Percentiles rank a stretch among this genome's conserved stretches.
Evolutionary conservation across 2,113 vertebrate genomes (phyloP).

Genomic region (Rhineura floridana): DNA sequence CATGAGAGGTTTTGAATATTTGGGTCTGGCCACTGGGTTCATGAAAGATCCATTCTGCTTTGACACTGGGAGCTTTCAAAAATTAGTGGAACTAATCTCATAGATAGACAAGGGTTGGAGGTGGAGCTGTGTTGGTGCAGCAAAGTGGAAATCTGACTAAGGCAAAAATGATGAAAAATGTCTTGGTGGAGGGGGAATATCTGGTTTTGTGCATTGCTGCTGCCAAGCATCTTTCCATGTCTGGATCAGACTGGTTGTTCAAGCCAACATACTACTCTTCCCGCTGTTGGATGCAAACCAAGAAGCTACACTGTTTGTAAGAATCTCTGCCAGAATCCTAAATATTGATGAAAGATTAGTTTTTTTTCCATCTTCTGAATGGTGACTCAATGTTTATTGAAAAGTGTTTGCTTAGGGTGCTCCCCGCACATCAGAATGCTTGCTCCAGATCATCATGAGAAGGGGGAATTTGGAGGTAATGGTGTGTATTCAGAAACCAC

Average conservation of each 20-base stretch:
- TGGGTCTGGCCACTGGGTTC: conserved; percentile 1
- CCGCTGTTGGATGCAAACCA: conserved; percentile 9
- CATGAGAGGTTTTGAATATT: conserved; percentile 17
- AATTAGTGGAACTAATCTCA: conserved; percentile 34
- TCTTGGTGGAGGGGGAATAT: conserved; percentile 12
- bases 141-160: conserved; percentile 24
- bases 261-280: conserved; percentile 17
- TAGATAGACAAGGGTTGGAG: conserved; percentile 14
- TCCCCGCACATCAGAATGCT: background rate
- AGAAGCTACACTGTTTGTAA: background rate
- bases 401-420: conserved; percentile 10
- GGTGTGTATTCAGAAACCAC: background rate
- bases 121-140: conserved; percentile 1
- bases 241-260: background rate
- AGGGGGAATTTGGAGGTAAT: background rate
- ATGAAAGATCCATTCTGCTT: conserved; percentile 28
- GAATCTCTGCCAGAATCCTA: conserved; percentile 11
- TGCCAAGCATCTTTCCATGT: conserved; percentile 30
- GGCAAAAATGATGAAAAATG: conserved; percentile 14
- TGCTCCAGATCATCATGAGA: background rate
- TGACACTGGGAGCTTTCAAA: conserved; percentile 30
- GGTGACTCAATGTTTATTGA: conserved; percentile 15
- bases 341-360: conserved; percentile 12
- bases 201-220: conserved; percentile 8
- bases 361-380: background rate